These are phyloP conservation scores for Podarcis muralis DNA, from an alignment of 2,113 vertebrate genomes.

Conservation along the genomic window DNA sequence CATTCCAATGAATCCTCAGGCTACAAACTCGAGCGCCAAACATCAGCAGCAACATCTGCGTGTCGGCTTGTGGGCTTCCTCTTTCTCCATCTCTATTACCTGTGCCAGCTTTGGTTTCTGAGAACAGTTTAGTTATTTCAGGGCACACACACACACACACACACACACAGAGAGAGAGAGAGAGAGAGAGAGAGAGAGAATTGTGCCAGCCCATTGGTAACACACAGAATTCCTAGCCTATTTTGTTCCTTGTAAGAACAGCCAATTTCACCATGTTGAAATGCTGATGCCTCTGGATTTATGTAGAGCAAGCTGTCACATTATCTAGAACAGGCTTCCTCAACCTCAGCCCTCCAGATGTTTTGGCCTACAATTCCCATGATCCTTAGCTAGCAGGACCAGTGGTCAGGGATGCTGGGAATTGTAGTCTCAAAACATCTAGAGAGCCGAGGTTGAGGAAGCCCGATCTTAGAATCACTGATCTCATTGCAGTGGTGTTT, in stretches of 20 bases:
- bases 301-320: fast-evolving
- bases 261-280: constrained; percentile 24
- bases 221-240: background rate
- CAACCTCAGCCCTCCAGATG: no score
- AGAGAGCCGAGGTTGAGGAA: no score
- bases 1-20: background rate
- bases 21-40: background rate
- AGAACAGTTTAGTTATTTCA: background rate
- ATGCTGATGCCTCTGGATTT: constrained; percentile 6
- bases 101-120: background rate
- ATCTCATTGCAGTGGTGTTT: constrained; percentile 21
- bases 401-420: no score
- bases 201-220: no score
- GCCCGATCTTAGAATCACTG: background rate
- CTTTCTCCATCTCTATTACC: background rate
- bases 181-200: no score
- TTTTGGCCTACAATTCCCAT: no score
- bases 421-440: no score
- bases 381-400: no score
- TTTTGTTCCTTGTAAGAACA: background rate
- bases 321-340: background rate
- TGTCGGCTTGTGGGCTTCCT: background rate
- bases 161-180: no score
- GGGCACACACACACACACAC: background rate
- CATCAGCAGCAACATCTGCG: background rate